phyloP scores from a whole-genome alignment of 2,888 invertebrate species.

The Tigriopus californicus region DNA sequence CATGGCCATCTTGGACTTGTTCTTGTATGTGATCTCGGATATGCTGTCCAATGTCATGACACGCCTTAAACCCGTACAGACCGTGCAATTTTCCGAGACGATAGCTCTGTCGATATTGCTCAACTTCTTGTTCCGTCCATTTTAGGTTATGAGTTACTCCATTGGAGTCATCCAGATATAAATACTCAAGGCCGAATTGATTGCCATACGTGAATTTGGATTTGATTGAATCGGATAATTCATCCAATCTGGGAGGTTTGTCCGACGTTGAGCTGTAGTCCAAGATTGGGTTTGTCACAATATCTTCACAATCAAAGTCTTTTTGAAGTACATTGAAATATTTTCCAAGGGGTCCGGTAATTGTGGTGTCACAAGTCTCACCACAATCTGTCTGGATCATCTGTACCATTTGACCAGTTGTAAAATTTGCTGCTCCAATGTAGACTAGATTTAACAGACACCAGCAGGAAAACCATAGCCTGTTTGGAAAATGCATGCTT shows the following conservation, averaged over 20 bases:
- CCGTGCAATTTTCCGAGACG: background rate
- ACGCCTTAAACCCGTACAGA: background rate
- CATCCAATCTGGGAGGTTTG: background rate
- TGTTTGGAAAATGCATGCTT: too few relatives aligned
- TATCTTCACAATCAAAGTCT: constrained; percentile 1
- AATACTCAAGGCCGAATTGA: background rate
- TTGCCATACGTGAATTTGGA: background rate
- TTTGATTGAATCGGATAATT: background rate
- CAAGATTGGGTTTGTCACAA: too few relatives aligned
- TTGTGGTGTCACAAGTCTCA: constrained; percentile 4
- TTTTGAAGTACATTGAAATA: background rate
- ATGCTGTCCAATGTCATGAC: background rate
- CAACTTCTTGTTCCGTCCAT: background rate
- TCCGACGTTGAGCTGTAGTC: background rate
- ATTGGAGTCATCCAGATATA: background rate
- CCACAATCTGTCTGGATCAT: constrained; percentile 2
- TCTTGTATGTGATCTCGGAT: background rate
- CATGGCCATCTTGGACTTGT: background rate
- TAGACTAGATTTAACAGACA: too few relatives aligned
- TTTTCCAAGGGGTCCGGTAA: background rate
- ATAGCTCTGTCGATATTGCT: background rate
- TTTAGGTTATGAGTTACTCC: background rate
- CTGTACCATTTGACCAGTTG: too few relatives aligned
- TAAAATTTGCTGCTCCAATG: too few relatives aligned
- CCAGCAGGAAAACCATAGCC: too few relatives aligned